phyloP scores from a whole-genome alignment of 2,113 vertebrate genomes.

The Condylura cristata region DNA sequence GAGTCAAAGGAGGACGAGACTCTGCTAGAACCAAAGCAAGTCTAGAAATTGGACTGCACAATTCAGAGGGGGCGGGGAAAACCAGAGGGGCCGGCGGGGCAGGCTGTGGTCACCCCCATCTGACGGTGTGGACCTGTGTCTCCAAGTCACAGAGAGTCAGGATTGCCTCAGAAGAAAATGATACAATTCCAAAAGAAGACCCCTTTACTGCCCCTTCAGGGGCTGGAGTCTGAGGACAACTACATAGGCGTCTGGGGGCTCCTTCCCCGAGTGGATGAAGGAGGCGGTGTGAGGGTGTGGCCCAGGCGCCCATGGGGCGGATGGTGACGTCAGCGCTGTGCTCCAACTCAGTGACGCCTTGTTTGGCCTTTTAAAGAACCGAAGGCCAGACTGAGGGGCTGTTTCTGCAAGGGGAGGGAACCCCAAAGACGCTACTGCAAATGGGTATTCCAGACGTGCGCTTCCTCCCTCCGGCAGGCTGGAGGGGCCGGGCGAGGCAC shows the following conservation, averaged over 20 bases:
- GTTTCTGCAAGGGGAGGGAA: conserved; percentile 22
- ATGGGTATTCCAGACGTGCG: conserved; percentile 68
- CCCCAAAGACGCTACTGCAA: conserved; percentile 28
- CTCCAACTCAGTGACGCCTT: conserved; percentile 43
- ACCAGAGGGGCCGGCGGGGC: too few species aligned
- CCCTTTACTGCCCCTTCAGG: neutral
- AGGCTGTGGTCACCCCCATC: too few species aligned
- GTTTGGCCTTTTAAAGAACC: conserved; percentile 37
- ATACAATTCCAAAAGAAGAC: too few species aligned
- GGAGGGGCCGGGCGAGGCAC: neutral
- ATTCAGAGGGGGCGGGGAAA: too few species aligned
- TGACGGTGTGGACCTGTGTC: too few species aligned
- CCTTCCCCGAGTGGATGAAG: neutral
- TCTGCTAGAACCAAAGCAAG: too few species aligned
- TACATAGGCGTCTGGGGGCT: neutral
- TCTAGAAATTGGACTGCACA: too few species aligned
- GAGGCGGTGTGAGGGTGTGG: neutral
- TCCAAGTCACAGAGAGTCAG: too few species aligned
- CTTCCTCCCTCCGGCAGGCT: conserved; percentile 67
- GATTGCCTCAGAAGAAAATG: too few species aligned
- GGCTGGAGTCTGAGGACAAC: neutral
- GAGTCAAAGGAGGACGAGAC: too few species aligned
- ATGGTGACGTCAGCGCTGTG: neutral
- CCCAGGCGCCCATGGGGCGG: neutral
- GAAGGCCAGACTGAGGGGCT: neutral